Percentiles rank a stretch among this genome's conserved stretches.
Conservation (phyloP, 2,113 vertebrate species). For the Myxocyprinus asiaticus region DNA sequence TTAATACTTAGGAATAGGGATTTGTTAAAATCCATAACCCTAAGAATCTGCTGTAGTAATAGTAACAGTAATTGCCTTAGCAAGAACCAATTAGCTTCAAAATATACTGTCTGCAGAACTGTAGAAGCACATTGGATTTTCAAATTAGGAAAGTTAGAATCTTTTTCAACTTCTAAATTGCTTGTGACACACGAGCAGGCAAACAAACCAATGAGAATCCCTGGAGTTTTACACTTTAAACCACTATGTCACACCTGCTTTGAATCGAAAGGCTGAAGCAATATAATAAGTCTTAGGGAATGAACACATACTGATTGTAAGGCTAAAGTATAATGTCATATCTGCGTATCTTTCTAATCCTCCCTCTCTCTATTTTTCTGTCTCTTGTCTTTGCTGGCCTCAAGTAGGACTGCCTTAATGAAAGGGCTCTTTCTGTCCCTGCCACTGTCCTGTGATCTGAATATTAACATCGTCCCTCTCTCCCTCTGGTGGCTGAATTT, state of each 20-base stretch:
- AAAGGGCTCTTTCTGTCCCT: slow-evolving; percentile 56
- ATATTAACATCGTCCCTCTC: slow-evolving; percentile 66
- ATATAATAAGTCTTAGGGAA: neutral
- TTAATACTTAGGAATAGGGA: too few species aligned
- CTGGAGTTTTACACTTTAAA: slow-evolving; percentile 15
- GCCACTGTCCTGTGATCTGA: slow-evolving; percentile 62
- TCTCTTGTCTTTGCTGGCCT: slow-evolving; percentile 42
- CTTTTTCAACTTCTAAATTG: neutral
- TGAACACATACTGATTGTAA: neutral
- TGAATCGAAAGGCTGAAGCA: neutral
- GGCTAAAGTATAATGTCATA: slow-evolving; percentile 7
- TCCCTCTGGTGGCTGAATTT: slow-evolving; percentile 62
- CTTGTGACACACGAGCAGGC: neutral
- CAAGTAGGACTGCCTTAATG: slow-evolving; percentile 64
- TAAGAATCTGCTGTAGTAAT: too few species aligned
- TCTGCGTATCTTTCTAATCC: slow-evolving; percentile 2
- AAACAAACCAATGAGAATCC: slow-evolving; percentile 5
- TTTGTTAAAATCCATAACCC: too few species aligned
- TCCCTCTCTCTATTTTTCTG: slow-evolving; percentile 21
- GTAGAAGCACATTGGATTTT: neutral
- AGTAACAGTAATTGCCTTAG: too few species aligned
- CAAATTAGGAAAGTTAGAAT: neutral
- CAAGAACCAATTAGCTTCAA: too few species aligned
- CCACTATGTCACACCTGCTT: neutral
- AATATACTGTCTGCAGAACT: neutral